A percentile compares a stretch with the other conserved stretches of the same genome.
Conservation (phyloP, 2,888 invertebrate species). For the Cephus pygmeus region DNA sequence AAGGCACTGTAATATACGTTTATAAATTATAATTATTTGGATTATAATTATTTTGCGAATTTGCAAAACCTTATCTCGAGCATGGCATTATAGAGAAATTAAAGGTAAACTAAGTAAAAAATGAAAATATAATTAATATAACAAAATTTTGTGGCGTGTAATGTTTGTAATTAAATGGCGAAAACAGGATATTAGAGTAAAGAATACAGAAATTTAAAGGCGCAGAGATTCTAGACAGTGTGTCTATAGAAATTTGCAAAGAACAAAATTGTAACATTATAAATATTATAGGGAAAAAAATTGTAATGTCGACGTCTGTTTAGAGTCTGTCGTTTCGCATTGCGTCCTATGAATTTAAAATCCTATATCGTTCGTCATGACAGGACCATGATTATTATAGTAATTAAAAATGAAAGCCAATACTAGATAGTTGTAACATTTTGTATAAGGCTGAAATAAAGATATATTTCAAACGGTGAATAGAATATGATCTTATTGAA, state of each 20-base stretch:
- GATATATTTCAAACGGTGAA: slow-evolving; percentile 21
- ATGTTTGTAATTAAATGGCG: background rate
- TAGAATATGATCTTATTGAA: background rate
- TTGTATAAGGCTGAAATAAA: slow-evolving; percentile 50
- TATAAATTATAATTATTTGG: background rate
- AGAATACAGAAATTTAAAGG: background rate
- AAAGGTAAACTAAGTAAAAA: background rate
- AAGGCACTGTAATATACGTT: background rate
- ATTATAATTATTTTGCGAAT: background rate
- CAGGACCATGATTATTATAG: background rate
- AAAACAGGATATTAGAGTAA: background rate
- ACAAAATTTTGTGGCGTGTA: background rate
- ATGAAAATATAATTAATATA: background rate
- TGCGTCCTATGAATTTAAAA: background rate
- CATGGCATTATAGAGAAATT: background rate
- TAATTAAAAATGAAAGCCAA: background rate
- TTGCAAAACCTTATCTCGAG: background rate
- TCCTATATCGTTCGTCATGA: background rate
- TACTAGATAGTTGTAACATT: slow-evolving; percentile 42
- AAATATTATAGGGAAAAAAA: background rate
- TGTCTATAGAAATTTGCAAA: background rate
- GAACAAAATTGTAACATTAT: background rate
- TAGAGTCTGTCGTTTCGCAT: background rate
- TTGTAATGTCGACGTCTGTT: background rate
- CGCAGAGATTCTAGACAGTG: background rate